Base-by-base conservation (phyloP, 2,797 vertebrate species). In the Trachops cirrhosus region DNA sequence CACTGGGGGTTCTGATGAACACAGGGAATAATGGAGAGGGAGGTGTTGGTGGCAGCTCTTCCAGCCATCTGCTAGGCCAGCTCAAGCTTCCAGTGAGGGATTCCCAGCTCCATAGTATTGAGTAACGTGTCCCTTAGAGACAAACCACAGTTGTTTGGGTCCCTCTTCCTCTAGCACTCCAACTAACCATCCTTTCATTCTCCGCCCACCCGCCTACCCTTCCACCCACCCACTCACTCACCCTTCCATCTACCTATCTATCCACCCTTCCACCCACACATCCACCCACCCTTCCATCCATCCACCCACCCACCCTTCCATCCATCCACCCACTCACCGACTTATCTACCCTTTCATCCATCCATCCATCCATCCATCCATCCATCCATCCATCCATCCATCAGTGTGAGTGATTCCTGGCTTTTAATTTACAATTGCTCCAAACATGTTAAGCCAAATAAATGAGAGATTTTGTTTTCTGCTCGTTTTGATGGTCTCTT, bases 291-390 rank as follows among this genome's bases (percentile, higher is more conserved):
- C 54, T 0, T 29, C 29, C 29, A 1, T 15, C 29, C 39, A 32
- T 21, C 19, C 41, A 24, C 3, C 22, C 52, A 9, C 22, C 2
- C 79, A 11, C 4, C 10, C 26, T 14, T 0, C 29, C 18, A 46
- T 62, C 32, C 7, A 50, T 0, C 15, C 37, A 0, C 29, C 29
- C 21, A 1, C 12, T 21, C 39, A 24, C 16, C 19, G 34, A 29
- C 16, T 24, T 34, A n/a, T 39, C 7, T 22, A 32, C 50, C 39
- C 19, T 39, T 77, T 19, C 7, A 54, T 12, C 50, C 54, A 21
- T 0, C 34, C 19, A 46, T 70, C 24, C 5, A 62, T 0, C 21
- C 26, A 0, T 26, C 39, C 21, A 1, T 10, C 29, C 39, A 21
- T 16, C 19, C 41, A 29, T 21, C 24, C 41, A 37, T 39, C 9